A percentile compares a stretch with the other conserved stretches of the same genome.
Evolutionary conservation across 2,888 invertebrate genomes (phyloP).

Genomic region (Phalera bucephala): DNA sequence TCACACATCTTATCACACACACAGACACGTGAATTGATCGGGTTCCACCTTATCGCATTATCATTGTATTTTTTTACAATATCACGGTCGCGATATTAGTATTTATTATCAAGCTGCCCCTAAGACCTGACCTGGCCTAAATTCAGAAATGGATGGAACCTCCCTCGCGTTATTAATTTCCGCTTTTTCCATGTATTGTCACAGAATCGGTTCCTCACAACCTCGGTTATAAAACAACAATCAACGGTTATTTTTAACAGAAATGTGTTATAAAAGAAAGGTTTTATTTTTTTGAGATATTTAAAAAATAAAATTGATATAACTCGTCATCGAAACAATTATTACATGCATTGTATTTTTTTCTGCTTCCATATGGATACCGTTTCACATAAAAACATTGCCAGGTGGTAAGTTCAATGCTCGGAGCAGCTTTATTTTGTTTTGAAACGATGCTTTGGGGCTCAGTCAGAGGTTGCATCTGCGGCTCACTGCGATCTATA

Average conservation of each 20-base stretch:
- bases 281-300: too few relatives aligned
- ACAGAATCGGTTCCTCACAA: too few relatives aligned
- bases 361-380: conserved; percentile 19
- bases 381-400: conserved; percentile 49
- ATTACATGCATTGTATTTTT: neutral
- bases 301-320: too few relatives aligned
- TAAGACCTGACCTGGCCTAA: too few relatives aligned
- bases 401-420: conserved; percentile 75
- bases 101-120: too few relatives aligned
- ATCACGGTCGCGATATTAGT: too few relatives aligned
- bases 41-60: conserved; percentile 13
- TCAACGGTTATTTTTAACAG: too few relatives aligned
- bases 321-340: conserved; percentile 2
- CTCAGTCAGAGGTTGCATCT: conserved; percentile 45
- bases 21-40: neutral
- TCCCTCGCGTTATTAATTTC: too few relatives aligned
- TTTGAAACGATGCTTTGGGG: conserved; percentile 53
- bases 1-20: conserved; percentile 13
- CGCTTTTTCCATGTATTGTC: too few relatives aligned
- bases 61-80: conserved; percentile 10
- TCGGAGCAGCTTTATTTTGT: conserved; percentile 64
- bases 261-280: too few relatives aligned
- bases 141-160: too few relatives aligned
- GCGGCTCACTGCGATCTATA: conserved; percentile 21
- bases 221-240: too few relatives aligned